A percentile compares a stretch with the other conserved stretches of the same genome.
phyloP scores from a whole-genome alignment of 1,140 invertebrate genomes.

The Harlomillsia oculata region DNA sequence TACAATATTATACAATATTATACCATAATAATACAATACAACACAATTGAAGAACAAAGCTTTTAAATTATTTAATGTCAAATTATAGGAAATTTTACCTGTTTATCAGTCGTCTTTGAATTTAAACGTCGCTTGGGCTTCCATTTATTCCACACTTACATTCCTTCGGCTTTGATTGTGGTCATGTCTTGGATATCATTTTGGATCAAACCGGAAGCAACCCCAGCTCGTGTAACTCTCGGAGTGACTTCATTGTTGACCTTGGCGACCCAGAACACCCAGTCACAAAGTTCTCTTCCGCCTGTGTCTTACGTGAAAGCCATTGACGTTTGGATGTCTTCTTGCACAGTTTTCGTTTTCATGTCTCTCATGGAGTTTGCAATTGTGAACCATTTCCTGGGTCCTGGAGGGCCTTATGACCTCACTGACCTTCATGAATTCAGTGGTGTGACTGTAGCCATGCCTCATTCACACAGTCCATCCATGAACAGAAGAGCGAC shows the following conservation, averaged over 20 bases:
- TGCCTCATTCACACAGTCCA: too few relatives aligned
- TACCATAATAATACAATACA: background rate
- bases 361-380: slow-evolving; percentile 87
- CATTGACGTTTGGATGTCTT: slow-evolving; percentile 40
- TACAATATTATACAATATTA: background rate
- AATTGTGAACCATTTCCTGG: slow-evolving; percentile 85
- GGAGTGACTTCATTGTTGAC: slow-evolving; percentile 36
- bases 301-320: slow-evolving; percentile 53
- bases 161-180: slow-evolving; percentile 76
- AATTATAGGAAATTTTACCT: slow-evolving; percentile 76
- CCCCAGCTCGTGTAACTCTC: slow-evolving; percentile 37
- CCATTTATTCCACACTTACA: slow-evolving; percentile 79
- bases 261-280: slow-evolving; percentile 33
- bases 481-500: too few relatives aligned
- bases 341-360: slow-evolving; percentile 86
- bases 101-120: slow-evolving; percentile 74
- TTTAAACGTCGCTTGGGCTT: slow-evolving; percentile 73
- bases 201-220: slow-evolving; percentile 39
- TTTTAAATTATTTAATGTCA: slow-evolving; percentile 25
- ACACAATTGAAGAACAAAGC: background rate
- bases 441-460: too few relatives aligned
- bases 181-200: slow-evolving; percentile 45
- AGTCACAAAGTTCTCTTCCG: slow-evolving; percentile 74
- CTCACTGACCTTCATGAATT: slow-evolving; percentile 53
- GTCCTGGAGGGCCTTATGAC: slow-evolving; percentile 71